Evolutionary conservation across 2,797 vertebrate genomes (phyloP).

Genomic region (Sebastes elongatus): DNA sequence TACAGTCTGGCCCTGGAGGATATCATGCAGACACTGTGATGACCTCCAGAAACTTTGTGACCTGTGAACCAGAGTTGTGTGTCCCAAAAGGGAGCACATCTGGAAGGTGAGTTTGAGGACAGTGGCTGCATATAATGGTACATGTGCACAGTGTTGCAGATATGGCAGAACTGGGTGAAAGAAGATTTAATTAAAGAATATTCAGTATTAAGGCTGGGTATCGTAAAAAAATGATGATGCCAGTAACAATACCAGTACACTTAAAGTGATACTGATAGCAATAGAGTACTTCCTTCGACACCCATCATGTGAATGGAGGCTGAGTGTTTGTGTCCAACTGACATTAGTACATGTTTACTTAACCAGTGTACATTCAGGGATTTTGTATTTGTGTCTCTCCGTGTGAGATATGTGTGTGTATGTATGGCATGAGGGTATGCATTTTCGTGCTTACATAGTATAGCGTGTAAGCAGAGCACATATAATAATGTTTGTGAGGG

Average conservation of each 20-base stretch:
- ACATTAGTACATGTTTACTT: neutral
- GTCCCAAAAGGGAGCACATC: neutral
- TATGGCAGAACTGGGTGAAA: neutral
- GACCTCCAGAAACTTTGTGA: constrained; percentile 27
- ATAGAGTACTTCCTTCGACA: no score
- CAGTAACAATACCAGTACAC: no score
- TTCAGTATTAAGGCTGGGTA: no score
- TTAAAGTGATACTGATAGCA: no score
- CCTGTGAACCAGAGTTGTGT: neutral
- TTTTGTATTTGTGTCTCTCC: neutral
- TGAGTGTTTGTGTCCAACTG: neutral
- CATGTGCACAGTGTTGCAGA: neutral
- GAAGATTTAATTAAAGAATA: neutral
- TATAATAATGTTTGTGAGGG: neutral
- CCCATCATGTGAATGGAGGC: no score
- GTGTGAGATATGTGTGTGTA: neutral
- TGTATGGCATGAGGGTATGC: neutral
- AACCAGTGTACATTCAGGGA: neutral
- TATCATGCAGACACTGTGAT: neutral
- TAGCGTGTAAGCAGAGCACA: neutral
- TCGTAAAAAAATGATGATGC: no score
- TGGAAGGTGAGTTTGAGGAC: neutral
- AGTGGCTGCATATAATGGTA: neutral
- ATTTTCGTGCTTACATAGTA: neutral
- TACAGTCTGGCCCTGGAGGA: neutral